These are phyloP conservation scores for Antheraea yamamai DNA, from an alignment of 2,888 invertebrate genomes.

Conservation along the genomic window DNA sequence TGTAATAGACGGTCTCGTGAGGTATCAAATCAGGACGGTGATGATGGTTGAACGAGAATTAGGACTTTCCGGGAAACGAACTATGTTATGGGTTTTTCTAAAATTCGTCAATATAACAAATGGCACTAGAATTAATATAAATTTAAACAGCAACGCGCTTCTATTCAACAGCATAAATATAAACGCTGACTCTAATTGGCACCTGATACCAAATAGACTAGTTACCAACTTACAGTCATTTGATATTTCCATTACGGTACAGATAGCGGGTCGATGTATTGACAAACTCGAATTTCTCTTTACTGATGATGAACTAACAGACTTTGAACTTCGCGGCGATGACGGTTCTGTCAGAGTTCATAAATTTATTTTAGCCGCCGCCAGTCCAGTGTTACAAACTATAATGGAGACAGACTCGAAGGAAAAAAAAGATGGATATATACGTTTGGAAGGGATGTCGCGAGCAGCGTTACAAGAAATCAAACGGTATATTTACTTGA, in stretches of 20 bases:
- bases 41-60: background rate
- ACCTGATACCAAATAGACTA: background rate
- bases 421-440: background rate
- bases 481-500: conserved; percentile 20
- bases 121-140: background rate
- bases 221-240: background rate
- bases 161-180: background rate
- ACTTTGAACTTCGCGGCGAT: conserved; percentile 39
- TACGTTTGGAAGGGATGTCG: background rate
- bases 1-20: background rate
- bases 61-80: background rate
- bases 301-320: conserved; percentile 1
- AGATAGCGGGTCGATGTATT: background rate
- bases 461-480: background rate
- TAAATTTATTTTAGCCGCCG: conserved; percentile 15
- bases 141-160: background rate
- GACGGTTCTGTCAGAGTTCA: conserved; percentile 19
- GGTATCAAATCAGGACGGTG: background rate
- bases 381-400: conserved; percentile 20
- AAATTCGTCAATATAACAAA: conserved; percentile 4
- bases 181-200: background rate
- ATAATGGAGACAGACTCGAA: conserved; percentile 3
- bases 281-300: background rate
- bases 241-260: background rate
- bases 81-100: background rate